Evolutionary conservation across 2,888 invertebrate genomes (phyloP), one percentile per base, ranked within the genome.

Genomic region (Parnassius orleans): DNA sequence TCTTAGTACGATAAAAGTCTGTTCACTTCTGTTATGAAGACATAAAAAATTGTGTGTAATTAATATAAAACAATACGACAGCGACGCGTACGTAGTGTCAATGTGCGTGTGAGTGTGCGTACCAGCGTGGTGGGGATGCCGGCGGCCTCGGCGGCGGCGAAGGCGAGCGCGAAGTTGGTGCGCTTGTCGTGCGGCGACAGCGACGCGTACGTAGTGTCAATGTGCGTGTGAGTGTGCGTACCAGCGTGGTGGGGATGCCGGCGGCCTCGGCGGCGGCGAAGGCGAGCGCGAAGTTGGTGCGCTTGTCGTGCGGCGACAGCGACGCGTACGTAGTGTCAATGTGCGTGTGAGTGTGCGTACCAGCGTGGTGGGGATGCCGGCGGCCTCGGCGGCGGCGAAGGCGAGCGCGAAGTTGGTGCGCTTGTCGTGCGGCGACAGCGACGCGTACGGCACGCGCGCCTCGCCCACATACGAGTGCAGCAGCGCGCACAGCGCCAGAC

Each of bases 251-350:
- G 59, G 95, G 94, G 76, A 98, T 97, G 56, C 98, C 98, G 60
- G 98, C 97, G 69, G 96, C 95, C 87, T 98, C 98, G 0, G 98
- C 98, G 3, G 98, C 98, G 19, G 95, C 94, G 89, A 98, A 98
- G 9, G 98, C 98, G 60, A 98, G 92, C 0, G 96, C 95, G 86
- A 98, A 98, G 87, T 98, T 98, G 70, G 95, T 93, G 61, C 96
- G 92, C 87, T 97, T 97, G 81, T 97, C 96, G 75, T 94, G 93
- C 10, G 96, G 95, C 61, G 95, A 94, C 51, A 97, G 92, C 50
- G 95, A 43, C 3, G 43, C 43, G 11, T 43, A 11, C 15, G 10
- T 11, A n/a, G 50, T 50, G 50, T 50, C 10, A 10, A 2, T 19
- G 50, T 50, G 50, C 15, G 14, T 50, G 10, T n/a, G 53, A 1